Conservation (phyloP, 2,888 invertebrate species). For the Mesoligia furuncula region DNA sequence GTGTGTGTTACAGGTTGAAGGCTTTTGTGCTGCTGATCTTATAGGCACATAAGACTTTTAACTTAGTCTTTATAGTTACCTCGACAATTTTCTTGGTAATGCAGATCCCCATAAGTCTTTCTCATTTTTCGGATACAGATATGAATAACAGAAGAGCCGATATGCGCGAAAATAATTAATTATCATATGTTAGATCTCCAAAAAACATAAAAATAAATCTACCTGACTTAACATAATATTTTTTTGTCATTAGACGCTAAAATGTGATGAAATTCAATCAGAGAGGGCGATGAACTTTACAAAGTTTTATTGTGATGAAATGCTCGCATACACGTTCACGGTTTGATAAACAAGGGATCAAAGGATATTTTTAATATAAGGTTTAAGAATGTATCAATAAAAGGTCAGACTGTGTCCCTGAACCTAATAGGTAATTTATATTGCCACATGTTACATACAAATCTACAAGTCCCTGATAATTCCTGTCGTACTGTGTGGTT, state of each 20-base stretch:
- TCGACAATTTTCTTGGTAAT: not conserved
- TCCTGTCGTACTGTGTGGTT: too few species aligned
- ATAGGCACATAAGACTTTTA: not conserved
- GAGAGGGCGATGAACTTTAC: constrained; percentile 32
- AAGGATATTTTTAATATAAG: not conserved
- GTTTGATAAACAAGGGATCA: not conserved
- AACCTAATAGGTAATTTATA: not conserved
- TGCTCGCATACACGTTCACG: not conserved
- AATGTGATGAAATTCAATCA: constrained; percentile 36
- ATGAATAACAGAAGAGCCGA: too few species aligned
- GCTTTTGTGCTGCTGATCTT: not conserved
- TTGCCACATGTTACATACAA: not conserved
- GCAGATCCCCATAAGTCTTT: too few species aligned
- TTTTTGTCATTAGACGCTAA: constrained; percentile 41
- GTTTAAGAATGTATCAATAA: not conserved
- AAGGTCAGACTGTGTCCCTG: not conserved
- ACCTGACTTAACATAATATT: constrained; percentile 20
- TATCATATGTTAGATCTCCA: too few species aligned
- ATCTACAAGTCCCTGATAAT: too few species aligned
- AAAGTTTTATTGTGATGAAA: not conserved
- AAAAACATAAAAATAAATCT: constrained; percentile 3
- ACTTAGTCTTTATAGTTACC: not conserved
- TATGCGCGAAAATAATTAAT: too few species aligned
- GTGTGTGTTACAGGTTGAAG: too few species aligned
- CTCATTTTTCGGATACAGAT: too few species aligned